Base-by-base conservation (phyloP, 2,888 invertebrate genomes). In the Patella depressa region DNA sequence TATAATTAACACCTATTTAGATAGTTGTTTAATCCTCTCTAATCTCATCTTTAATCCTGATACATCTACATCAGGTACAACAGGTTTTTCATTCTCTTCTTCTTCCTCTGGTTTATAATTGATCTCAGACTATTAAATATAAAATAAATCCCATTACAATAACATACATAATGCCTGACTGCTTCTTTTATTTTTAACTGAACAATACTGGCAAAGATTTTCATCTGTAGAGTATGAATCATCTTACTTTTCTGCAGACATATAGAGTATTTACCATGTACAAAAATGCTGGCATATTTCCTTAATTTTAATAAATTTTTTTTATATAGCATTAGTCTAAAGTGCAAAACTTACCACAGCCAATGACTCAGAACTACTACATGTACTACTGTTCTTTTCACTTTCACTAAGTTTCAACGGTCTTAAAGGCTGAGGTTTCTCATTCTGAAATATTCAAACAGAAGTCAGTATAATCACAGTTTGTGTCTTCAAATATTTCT, bases 41-140 rank as follows among this genome's bases (percentile, higher is more conserved):
- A 90, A 81, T 75, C 90, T 83, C 76, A 85, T 87, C 81, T 89
- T 90, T n/a, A 90, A 83, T 71, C 89, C 88, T 11, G 86, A 85
- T 54, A 90, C 85, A 76, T 90, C 87, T 29, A 85, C 84, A 0
- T 80, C 57, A 69, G 83, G 81, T 12, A 76, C 34, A n/a, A 78
- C 78, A 55, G 78, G 70, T 11, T 72, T 73, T n/a, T 73, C 75
- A 19, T 54, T 59, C 15, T 24, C 74, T n/a, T 75, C 74, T 29
- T 71, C 70, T 72, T 71, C 72, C 17, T 70, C 53, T 45, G 59
- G 55, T 53, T 74, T 74, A 9, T 75, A 55, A 53, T 77, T 74
- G 29, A 74, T 69, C 17, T 73, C 70, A 15, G 73, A 69, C 73
- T 70, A 59, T 15, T 59, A 72, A 53, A 59, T 19, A 29, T 45